These are phyloP conservation scores for Clivina fossor DNA, from an alignment of 2,888 invertebrate species.

Conservation along the genomic window DNA sequence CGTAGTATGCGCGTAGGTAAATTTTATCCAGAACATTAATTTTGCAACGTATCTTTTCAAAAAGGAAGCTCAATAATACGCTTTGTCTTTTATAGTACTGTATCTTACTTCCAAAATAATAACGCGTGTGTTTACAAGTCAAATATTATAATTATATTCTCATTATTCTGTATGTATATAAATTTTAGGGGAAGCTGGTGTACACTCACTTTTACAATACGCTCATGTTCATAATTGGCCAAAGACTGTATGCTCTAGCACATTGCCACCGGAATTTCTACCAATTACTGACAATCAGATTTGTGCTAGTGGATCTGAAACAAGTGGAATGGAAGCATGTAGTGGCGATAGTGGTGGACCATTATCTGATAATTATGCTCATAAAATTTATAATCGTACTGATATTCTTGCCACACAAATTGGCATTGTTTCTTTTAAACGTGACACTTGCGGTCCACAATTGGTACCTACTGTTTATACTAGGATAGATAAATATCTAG, in stretches of 20 bases:
- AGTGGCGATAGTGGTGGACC: conserved; percentile 56
- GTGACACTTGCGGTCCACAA: conserved; percentile 49
- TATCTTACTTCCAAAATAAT: too few species aligned
- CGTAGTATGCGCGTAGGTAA: too few species aligned
- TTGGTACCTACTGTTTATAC: conserved; percentile 55
- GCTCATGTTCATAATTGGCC: conserved; percentile 45
- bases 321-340: conserved; percentile 53
- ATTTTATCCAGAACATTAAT: too few species aligned
- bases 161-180: too few species aligned
- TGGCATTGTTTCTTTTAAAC: conserved; percentile 55
- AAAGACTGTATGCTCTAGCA: conserved; percentile 42
- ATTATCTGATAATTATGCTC: conserved; percentile 47
- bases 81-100: too few species aligned
- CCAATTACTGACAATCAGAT: conserved; percentile 51
- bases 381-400: conserved; percentile 37
- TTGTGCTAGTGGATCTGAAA: conserved; percentile 51
- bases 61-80: too few species aligned
- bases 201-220: conserved; percentile 44
- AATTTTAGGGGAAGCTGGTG: conserved; percentile 44
- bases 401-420: conserved; percentile 47
- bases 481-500: conserved; percentile 50
- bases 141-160: too few species aligned
- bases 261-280: conserved; percentile 44
- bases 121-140: too few species aligned
- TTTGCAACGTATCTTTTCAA: too few species aligned